Base-by-base conservation (phyloP, 2,888 invertebrate genomes). In the Camptogramma bilineatum region DNA sequence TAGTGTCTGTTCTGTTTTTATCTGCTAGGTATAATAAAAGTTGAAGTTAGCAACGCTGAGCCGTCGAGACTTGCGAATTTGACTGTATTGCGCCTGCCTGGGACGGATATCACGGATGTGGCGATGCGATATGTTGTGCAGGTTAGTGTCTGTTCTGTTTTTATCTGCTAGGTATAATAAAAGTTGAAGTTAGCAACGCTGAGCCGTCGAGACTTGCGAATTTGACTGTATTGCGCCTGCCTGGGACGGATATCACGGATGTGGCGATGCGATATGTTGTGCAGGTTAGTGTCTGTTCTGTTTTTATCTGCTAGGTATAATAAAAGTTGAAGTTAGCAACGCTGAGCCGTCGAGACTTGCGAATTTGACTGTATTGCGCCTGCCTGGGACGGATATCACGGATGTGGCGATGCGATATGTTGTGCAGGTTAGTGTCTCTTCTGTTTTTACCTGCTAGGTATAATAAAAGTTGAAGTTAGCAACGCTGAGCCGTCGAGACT, bases 91-190 rank as follows among this genome's bases (percentile, higher is more conserved):
- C 94, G 95, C 68, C 90, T 98, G 57, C 96, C 97, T 21, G 98
- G 98, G 10, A 98, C 98, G 0, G 98, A 98, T 77, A 95, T 99
- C 69, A 97, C 97, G 0, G 98, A 98, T 83, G 96, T 97, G n/a
- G 95, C 97, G 0, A 93, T 97, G 86, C 75, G 93, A 80, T 93
- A 91, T 62, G 88, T 92, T 19, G 91, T 93, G 13, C 92, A 92
- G 90, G 92, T 91, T 8, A 48, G 62, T 51, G 18, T 18, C 8
- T 13, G 0, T 16, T 44, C 3, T 44, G n/a, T 28, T 28, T 3
- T 28, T 28, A 8, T 28, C 4, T n/a, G 42, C n/a, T n/a, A n/a
- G 4, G 10, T n/a, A n/a, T n/a, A n/a, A n/a, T n/a, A n/a, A n/a
- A n/a, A n/a, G n/a, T n/a, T n/a, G n/a, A n/a, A n/a, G n/a, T n/a